Percentiles rank a stretch among this genome's conserved stretches.
Conservation (phyloP, 2,113 vertebrate genomes). For the Syngnathoides biaculeatus region DNA sequence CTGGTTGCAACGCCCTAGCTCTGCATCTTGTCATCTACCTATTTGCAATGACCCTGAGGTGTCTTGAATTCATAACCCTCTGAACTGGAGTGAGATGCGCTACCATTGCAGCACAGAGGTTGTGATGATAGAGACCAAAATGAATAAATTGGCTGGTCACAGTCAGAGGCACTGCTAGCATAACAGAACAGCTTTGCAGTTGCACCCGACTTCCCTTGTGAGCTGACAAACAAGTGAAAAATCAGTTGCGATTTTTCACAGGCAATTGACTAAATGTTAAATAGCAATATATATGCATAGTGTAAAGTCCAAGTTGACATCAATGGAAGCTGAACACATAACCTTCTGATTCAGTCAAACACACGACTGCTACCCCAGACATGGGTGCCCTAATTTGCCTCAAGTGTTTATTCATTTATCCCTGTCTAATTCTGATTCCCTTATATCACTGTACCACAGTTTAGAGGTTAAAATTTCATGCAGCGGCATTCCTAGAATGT, state of each 20-base stretch:
- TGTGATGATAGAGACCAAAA: not conserved
- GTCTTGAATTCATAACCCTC: slow-evolving; percentile 1
- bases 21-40: not conserved
- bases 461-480: not conserved
- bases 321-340: not conserved
- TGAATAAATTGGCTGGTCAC: not conserved
- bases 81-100: slow-evolving; percentile 2
- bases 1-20: not conserved
- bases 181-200: not conserved
- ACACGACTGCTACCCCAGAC: not conserved
- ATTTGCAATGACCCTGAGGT: not conserved
- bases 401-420: not conserved
- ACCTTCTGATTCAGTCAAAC: slow-evolving; percentile 8
- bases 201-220: not conserved
- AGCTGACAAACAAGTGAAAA: not conserved
- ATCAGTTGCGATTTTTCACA: not conserved
- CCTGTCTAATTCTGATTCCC: not conserved
- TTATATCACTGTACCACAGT: not conserved
- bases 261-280: slow-evolving; percentile 2
- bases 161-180: not conserved
- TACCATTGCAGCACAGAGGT: slow-evolving; percentile 13
- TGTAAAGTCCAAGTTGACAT: not conserved
- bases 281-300: not conserved
- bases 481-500: not conserved
- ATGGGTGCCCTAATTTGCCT: not conserved